phyloP scores from a whole-genome alignment of 2,888 invertebrate species.

The Alcis repandata region DNA sequence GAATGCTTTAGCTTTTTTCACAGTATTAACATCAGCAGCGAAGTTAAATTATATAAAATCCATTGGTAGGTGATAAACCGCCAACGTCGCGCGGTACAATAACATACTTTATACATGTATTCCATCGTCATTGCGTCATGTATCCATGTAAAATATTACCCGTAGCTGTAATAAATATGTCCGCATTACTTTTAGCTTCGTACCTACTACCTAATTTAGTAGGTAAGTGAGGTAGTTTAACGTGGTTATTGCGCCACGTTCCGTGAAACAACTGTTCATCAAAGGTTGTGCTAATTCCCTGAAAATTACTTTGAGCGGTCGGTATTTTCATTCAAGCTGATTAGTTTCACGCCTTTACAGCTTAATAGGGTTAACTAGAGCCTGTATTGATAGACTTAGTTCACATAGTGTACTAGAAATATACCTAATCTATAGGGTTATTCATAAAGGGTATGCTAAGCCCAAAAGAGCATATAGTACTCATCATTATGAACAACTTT shows the following conservation, averaged over 20 bases:
- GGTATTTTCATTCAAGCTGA: conserved; percentile 20
- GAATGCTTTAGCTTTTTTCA: too few species aligned
- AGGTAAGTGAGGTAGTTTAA: conserved; percentile 1
- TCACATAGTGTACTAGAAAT: neutral
- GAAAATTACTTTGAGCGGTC: conserved; percentile 26
- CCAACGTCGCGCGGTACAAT: too few species aligned
- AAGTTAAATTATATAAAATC: too few species aligned
- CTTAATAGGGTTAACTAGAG: neutral
- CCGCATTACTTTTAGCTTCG: too few species aligned
- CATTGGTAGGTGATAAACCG: too few species aligned
- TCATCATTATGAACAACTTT: too few species aligned
- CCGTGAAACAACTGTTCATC: conserved; percentile 30
- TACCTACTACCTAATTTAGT: neutral
- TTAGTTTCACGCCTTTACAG: conserved; percentile 20
- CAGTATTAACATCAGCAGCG: too few species aligned
- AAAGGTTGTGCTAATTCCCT: conserved; percentile 29
- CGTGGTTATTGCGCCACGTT: conserved; percentile 19
- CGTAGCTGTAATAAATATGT: neutral
- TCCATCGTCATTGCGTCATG: too few species aligned
- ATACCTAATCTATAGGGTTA: too few species aligned
- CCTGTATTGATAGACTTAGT: neutral
- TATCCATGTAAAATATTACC: neutral
- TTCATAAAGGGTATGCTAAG: too few species aligned
- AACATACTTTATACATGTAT: too few species aligned
- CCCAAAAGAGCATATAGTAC: too few species aligned